A percentile compares a stretch with the other conserved stretches of the same genome.
Conservation (phyloP, 2,797 vertebrate genomes). For the Neomorphus geoffroyi region DNA sequence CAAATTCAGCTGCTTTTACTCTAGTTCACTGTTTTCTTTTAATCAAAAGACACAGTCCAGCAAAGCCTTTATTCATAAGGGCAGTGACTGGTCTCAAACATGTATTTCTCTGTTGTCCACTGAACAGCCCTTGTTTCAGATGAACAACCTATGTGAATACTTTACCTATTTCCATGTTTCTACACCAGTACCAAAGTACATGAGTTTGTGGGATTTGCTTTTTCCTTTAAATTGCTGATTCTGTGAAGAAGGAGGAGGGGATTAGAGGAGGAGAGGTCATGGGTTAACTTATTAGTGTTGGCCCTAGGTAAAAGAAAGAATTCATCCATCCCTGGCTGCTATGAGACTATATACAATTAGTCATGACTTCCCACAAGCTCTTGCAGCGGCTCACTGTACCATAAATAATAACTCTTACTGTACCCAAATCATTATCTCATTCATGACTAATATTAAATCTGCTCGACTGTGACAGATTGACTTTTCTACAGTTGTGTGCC, state of each 20-base stretch:
- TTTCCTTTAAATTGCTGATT: not conserved
- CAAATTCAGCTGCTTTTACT: not conserved
- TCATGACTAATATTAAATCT: constrained; percentile 31
- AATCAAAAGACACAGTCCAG: not conserved
- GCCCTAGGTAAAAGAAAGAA: not conserved
- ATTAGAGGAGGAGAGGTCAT: not conserved
- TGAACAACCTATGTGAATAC: not conserved
- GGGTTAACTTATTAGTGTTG: not conserved
- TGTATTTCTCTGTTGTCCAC: not conserved
- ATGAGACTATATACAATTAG: not conserved
- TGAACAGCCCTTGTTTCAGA: not conserved
- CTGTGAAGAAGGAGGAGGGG: not conserved
- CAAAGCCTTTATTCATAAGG: not conserved
- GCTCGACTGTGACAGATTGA: not conserved
- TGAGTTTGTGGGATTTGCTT: not conserved
- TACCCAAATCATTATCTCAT: constrained; percentile 30
- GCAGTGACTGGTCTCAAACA: too few relatives aligned
- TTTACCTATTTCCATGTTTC: not conserved
- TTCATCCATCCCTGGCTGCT: not conserved
- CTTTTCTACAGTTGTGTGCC: not conserved
- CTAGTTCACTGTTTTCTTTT: not conserved
- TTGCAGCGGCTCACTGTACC: not conserved
- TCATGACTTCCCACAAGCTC: not conserved
- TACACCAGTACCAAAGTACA: not conserved
- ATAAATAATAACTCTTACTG: constrained; percentile 44